Percentiles rank a stretch among this genome's conserved stretches.
Conservation (phyloP, 2,797 vertebrate genomes). For the Dipus sagitta region DNA sequence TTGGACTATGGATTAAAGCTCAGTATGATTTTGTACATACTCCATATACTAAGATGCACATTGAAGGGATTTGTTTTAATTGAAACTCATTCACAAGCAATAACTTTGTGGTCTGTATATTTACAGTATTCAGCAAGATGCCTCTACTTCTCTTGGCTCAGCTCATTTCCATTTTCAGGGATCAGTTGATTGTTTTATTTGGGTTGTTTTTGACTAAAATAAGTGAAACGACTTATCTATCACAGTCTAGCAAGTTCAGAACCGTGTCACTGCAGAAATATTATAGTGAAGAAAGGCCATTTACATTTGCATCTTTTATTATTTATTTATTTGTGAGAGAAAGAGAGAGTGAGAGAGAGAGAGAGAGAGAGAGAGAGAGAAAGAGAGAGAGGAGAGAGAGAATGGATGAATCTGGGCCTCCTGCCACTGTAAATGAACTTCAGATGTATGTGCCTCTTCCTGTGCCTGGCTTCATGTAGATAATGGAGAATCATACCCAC, state of each 20-base stretch:
- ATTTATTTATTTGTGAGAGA: not conserved
- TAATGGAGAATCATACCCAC: no score
- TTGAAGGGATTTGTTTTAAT: constrained; percentile 36
- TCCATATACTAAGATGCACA: not conserved
- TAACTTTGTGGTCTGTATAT: not conserved
- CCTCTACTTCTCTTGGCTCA: not conserved
- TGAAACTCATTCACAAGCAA: not conserved
- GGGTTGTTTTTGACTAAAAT: not conserved
- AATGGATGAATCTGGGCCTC: no score
- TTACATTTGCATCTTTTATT: not conserved
- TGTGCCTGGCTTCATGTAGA: no score
- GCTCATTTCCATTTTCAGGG: not conserved
- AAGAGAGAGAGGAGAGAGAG: no score
- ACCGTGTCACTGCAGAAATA: not conserved
- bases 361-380: no score
- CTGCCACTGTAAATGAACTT: no score
- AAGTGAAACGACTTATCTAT: not conserved
- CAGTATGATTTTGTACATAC: constrained; percentile 29
- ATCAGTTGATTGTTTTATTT: not conserved
- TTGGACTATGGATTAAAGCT: constrained; percentile 32
- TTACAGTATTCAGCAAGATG: not conserved
- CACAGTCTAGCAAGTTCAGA: not conserved
- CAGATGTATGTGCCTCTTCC: no score
- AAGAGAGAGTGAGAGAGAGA: no score
- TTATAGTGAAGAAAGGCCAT: not conserved